phyloP scores from a whole-genome alignment of 2,888 invertebrate species.

The Sphecodes monilicornis region DNA sequence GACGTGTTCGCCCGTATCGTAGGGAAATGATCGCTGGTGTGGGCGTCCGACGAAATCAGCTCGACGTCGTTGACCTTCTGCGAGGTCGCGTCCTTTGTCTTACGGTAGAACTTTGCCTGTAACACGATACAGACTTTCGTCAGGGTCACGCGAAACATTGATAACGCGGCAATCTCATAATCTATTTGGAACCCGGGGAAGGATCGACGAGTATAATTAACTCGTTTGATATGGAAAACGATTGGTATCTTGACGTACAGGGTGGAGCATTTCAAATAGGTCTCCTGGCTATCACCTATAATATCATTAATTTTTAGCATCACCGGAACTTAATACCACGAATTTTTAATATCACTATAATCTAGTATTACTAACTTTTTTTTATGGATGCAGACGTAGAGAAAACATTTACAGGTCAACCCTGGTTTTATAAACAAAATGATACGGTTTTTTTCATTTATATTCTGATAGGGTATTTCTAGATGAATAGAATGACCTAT shows the following conservation, averaged over 20 bases:
- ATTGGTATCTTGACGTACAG: neutral
- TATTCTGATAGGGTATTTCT: no score
- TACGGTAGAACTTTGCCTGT: constrained; percentile 48
- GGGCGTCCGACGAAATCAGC: constrained; percentile 46
- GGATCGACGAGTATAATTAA: neutral
- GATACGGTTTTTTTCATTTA: no score
- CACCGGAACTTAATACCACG: neutral
- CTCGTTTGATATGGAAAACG: neutral
- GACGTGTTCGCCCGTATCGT: constrained; percentile 44
- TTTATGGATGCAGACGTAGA: no score
- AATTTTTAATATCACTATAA: neutral
- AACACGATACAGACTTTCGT: constrained; percentile 15
- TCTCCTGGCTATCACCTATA: neutral
- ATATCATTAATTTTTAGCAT: neutral
- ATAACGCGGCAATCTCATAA: neutral
- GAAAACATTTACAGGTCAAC: no score
- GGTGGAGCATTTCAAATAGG: no score
- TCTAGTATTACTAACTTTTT: no score
- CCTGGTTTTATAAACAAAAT: no score
- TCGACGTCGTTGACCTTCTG: constrained; percentile 50
- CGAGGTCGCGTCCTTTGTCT: constrained; percentile 45
- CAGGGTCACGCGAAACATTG: neutral
- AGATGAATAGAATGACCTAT: no score
- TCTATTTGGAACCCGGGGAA: neutral
- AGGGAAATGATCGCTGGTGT: constrained; percentile 42